Base-by-base conservation (phyloP, 2,113 vertebrate species). In the Microtus montanus region DNA sequence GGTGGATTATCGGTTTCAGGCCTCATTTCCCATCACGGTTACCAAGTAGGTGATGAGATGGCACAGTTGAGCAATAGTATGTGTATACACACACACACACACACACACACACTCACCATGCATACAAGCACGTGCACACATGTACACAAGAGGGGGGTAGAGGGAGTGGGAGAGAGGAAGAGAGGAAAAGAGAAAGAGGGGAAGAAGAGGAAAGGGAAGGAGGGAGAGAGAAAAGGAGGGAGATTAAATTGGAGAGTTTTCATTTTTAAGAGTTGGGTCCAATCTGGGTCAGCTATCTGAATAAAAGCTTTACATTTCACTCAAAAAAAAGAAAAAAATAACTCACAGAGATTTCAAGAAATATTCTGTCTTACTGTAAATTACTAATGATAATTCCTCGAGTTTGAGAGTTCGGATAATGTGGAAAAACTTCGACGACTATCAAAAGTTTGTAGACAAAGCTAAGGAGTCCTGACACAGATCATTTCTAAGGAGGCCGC, bases 1-100 rank as follows among this genome's bases (percentile, higher is more conserved):
- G 86, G 89, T 83, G 74, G 93, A 38, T 77, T 96, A 93, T 93
- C 87, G 61, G 87, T 93, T 93, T 96, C 90, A 96, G 96, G 77
- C 63, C 68, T 93, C 78, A 89, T 96, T 93, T 94, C 49, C 82
- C 44, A 90, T 77, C n/a, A 58, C 68, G 83, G 58, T 90, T 71
- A 74, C 88, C 90, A 95, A 92, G 92, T 14, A 95, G 93, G 87
- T n/a, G 41, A 89, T 71, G 84, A 87, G 73, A 87, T 38, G 93
- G 90, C 84, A 93, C 61, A 44, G 90, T 63, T 79, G 73, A 92
- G 87, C 64, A 89, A 90, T 5, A 68, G 86, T 35, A 75, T n/a
- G 61, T 64, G 35, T 7, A 2, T 3, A 26, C 2, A 41, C n/a
- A 41, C 73, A 74, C 73, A 74, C 41, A 26, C 12, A 47, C 5